These are phyloP conservation scores for Peromyscus nudipes DNA, from an alignment of 2,797 vertebrate species.

Conservation along the genomic window DNA sequence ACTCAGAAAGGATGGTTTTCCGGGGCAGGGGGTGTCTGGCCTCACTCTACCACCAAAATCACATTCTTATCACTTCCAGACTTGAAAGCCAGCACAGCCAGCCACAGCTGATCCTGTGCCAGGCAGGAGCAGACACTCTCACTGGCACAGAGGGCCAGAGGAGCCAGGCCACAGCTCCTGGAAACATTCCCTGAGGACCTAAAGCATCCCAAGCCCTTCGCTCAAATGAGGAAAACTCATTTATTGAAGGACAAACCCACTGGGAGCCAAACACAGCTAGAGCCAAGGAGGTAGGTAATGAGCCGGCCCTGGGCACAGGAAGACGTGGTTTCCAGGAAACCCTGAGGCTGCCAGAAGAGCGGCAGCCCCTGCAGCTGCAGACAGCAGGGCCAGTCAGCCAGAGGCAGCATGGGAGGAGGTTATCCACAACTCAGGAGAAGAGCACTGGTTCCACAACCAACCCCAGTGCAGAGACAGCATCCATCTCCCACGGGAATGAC, in stretches of 20 bases:
- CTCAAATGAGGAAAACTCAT: background rate
- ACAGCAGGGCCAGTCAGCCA: background rate
- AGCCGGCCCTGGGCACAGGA: background rate
- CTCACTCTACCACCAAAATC: background rate
- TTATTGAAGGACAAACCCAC: background rate
- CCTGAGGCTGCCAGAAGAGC: background rate
- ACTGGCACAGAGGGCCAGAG: background rate
- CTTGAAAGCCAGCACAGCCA: background rate
- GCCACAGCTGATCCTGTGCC: background rate
- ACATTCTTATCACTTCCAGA: background rate
- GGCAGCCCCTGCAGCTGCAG: background rate
- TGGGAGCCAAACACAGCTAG: background rate
- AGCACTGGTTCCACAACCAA: background rate
- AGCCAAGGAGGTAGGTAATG: slow-evolving; percentile 28
- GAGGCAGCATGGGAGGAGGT: background rate
- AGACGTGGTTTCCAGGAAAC: background rate
- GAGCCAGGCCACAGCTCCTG: background rate
- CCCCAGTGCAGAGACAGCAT: background rate
- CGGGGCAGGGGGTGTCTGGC: background rate
- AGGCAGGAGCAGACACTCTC: background rate
- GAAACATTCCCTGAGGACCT: background rate
- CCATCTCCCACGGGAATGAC: background rate
- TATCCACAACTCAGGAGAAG: background rate
- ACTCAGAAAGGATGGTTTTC: background rate
- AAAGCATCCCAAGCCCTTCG: background rate